Percentiles rank a stretch among this genome's conserved stretches.
Evolutionary conservation across 1,140 invertebrate species (phyloP).

Genomic region (Neodiprion pinetum): DNA sequence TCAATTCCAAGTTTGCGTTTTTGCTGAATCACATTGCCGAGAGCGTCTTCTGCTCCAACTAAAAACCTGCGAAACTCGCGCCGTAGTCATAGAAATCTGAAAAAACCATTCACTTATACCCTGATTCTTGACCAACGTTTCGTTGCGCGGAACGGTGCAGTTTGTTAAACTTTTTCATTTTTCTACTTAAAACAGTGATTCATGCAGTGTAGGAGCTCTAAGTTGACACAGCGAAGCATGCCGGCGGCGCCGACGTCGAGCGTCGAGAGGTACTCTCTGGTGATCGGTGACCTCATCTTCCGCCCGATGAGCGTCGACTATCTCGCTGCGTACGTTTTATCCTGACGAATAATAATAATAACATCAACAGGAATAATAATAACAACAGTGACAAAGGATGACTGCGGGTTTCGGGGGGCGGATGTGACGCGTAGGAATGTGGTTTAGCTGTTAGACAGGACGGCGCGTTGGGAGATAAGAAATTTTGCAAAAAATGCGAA

Average conservation of each 20-base stretch:
- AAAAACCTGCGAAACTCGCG: too few species aligned
- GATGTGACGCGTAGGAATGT: not conserved
- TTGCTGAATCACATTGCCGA: too few species aligned
- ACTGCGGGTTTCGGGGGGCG: not conserved
- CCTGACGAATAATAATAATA: not conserved
- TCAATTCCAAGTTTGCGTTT: too few species aligned
- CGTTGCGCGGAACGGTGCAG: too few species aligned
- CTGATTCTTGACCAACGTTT: not conserved
- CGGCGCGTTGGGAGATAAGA: not conserved
- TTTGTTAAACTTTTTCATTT: too few species aligned
- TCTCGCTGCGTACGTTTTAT: not conserved
- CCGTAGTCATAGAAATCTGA: too few species aligned
- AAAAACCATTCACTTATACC: too few species aligned
- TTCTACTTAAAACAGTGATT: too few species aligned
- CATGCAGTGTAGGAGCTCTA: too few species aligned
- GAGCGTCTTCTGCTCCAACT: too few species aligned
- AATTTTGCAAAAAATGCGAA: too few species aligned
- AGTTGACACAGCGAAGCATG: too few species aligned
- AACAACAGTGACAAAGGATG: not conserved
- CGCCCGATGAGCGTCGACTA: not conserved
- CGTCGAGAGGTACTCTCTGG: not conserved
- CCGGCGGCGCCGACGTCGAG: not conserved
- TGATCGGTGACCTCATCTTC: constrained; percentile 1
- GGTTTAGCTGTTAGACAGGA: not conserved
- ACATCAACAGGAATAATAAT: not conserved